Evolutionary conservation across 1,140 invertebrate species (phyloP).

Genomic region (Stenopsyche tienmushanensis): DNA sequence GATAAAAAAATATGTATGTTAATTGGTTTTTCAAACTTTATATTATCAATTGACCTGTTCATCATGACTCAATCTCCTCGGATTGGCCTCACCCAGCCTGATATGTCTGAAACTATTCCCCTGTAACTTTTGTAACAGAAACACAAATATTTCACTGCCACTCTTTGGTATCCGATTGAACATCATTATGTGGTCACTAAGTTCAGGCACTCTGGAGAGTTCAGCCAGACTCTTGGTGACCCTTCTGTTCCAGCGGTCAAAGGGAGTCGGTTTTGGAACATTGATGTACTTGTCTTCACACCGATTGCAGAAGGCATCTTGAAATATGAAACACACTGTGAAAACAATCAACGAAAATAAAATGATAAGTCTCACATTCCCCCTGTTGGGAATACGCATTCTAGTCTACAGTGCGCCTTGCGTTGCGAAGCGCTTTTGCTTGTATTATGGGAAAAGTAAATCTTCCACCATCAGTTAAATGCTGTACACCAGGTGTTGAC

Average conservation of each 20-base stretch:
- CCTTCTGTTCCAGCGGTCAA: conserved; percentile 33
- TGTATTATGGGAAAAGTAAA: conserved; percentile 3
- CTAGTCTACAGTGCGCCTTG: conserved; percentile 3
- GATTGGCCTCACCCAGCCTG: conserved; percentile 50
- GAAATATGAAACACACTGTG: conserved; percentile 23
- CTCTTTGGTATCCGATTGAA: conserved; percentile 66
- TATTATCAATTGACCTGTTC: too few species aligned
- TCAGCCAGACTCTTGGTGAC: conserved; percentile 61
- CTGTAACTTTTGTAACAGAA: conserved; percentile 64
- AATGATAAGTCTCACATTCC: conserved; percentile 22
- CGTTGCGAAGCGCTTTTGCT: conserved; percentile 1
- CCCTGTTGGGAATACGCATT: conserved; percentile 29
- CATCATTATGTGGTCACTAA: conserved; percentile 60
- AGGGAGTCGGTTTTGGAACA: neutral
- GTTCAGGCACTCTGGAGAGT: conserved; percentile 52
- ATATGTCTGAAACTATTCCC: conserved; percentile 62
- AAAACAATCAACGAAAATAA: conserved; percentile 18
- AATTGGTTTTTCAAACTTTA: too few species aligned
- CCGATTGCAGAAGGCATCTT: conserved; percentile 19
- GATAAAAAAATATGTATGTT: too few species aligned
- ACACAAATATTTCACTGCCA: conserved; percentile 65
- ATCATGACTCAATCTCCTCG: neutral
- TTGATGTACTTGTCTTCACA: neutral
- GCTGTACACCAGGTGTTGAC: conserved; percentile 2
- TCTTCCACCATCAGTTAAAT: conserved; percentile 3